A percentile compares a stretch with the other conserved stretches of the same genome.
Conservation (phyloP, 2,113 vertebrate genomes). For the Pipa parva region DNA sequence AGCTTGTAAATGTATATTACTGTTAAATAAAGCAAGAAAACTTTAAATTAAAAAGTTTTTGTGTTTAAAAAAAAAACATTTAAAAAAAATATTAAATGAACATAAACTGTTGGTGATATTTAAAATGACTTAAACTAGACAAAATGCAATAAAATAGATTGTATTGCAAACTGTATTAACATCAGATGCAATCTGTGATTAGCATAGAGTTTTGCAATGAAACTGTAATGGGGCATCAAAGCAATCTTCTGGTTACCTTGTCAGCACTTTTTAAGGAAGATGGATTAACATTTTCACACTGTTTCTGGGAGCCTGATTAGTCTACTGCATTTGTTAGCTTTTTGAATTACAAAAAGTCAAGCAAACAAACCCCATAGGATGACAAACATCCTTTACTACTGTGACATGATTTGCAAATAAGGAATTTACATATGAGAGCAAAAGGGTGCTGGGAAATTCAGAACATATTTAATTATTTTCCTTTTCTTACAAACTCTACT, state of each 20-base stretch:
- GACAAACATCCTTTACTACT: conserved; percentile 35
- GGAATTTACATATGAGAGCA: conserved; percentile 28
- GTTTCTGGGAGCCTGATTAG: conserved; percentile 36
- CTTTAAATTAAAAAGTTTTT: too few relatives aligned
- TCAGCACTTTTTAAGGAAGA: conserved; percentile 43
- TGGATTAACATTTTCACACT: conserved; percentile 38
- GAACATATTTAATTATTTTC: background rate
- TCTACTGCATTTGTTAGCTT: conserved; percentile 40
- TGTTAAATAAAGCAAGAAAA: too few relatives aligned
- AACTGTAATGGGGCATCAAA: conserved; percentile 33
- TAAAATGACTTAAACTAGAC: too few relatives aligned
- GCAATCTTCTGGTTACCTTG: conserved; percentile 35
- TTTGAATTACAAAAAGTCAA: conserved; percentile 43
- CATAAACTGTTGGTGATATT: too few relatives aligned
- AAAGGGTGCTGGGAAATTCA: conserved; percentile 13
- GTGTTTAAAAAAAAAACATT: too few relatives aligned
- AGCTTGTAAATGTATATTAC: too few relatives aligned
- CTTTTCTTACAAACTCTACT: too few relatives aligned
- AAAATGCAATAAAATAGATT: background rate
- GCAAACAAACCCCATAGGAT: conserved; percentile 42
- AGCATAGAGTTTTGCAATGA: conserved; percentile 24
- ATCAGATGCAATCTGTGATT: conserved; percentile 35
- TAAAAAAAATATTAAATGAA: too few relatives aligned
- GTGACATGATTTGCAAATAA: conserved; percentile 39
- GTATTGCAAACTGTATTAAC: conserved; percentile 1